Evolutionary conservation across 2,888 invertebrate species (phyloP).

Genomic region (Megalurothrips usitatus): DNA sequence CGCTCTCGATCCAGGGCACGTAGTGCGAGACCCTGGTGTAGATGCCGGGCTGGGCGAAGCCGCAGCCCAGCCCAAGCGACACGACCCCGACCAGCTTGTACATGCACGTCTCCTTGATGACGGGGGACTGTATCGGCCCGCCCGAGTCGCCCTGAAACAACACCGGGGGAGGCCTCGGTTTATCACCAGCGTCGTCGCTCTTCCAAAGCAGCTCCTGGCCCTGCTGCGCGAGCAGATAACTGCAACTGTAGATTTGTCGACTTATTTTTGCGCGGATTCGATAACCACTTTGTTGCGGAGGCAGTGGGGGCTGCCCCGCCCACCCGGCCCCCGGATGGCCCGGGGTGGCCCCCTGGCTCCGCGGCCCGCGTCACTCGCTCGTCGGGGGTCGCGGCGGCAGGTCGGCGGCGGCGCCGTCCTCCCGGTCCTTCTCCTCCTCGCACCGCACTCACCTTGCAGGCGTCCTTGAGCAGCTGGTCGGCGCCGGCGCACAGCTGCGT

Average conservation of each 20-base stretch:
- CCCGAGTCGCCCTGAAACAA: neutral
- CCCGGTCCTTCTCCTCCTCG: neutral
- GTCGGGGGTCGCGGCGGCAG: neutral
- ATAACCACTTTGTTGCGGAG: too few species aligned
- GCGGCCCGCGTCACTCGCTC: too few species aligned
- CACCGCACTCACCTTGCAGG: conserved; percentile 42
- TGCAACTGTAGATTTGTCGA: too few species aligned
- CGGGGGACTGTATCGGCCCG: neutral
- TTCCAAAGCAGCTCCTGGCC: neutral
- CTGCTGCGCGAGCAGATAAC: too few species aligned
- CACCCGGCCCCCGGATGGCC: too few species aligned
- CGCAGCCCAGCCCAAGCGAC: conserved; percentile 37
- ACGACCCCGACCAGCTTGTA: conserved; percentile 37
- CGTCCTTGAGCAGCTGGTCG: conserved; percentile 42
- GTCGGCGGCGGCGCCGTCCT: too few species aligned
- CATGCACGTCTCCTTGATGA: conserved; percentile 36
- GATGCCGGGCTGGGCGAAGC: neutral
- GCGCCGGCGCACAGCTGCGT: conserved; percentile 43
- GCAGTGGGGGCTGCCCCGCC: too few species aligned
- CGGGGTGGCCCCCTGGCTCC: too few species aligned
- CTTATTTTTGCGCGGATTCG: neutral
- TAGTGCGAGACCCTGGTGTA: conserved; percentile 11
- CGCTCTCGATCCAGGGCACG: conserved; percentile 12
- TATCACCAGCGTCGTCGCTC: neutral
- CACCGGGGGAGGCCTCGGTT: neutral